Base-by-base conservation (phyloP, 2,888 invertebrate genomes). In the Spilarctia lutea region DNA sequence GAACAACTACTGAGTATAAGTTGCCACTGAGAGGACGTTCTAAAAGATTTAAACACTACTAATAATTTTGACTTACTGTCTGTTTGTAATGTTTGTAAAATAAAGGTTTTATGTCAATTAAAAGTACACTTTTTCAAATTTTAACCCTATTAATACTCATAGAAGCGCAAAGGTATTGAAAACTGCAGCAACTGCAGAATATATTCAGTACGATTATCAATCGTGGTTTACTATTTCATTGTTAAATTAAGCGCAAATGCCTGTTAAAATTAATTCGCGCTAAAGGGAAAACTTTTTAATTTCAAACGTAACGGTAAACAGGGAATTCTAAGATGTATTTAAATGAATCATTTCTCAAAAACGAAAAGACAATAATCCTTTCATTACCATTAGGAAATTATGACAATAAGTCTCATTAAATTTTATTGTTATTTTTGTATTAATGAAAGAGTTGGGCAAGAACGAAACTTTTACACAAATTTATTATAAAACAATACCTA, bases 231-330 rank as follows among this genome's bases (percentile, higher is more conserved):
- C 27, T 13, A 60, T 42, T 35, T 20, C 16, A 48, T 68, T 48
- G 1, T 48, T 48, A 30, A 18, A 68, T 68, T 18, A 20, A 30
- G 42, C 45, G 8, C n/a, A n/a, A 39, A 66, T 42, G 27, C 18
- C 42, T 68, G 13, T 68, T 30, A 33, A 48, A 69, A 18, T 35
- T n/a, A 35, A 11, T 56, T 52, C 35, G 7, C 24, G 33, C 16
- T 8, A 35, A 1, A 69, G 20, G 52, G 16, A 35, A 68, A 69
- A 69, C 18, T 16, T 33, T n/a, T 52, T 18, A 35, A 35, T 69
- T 39, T 52, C 4, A 16, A 72, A 66, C 65, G 48, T 72, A 66
- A 66, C 72, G 72, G 72, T 72, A 52, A 72, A 71, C 30, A 8
- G 0, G 8, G 45, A 13, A 45, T 65, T 65, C 65, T 45, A 71